phyloP scores from a whole-genome alignment of 2,113 vertebrate species.

The Mormyrus lacerda region DNA sequence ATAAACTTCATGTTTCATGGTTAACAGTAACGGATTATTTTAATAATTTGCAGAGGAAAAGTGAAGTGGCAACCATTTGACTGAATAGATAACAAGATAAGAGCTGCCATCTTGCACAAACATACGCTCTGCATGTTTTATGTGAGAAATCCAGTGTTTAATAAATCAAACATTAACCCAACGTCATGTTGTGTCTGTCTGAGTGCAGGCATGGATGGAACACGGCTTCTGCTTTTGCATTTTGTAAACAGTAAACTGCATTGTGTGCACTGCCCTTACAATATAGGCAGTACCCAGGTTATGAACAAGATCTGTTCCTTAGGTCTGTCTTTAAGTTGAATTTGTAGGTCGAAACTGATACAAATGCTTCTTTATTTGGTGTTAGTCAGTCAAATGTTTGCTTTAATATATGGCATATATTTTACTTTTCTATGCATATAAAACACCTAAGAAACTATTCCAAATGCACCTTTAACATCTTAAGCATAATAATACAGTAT shows the following conservation, averaged over 20 bases:
- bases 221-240: neutral
- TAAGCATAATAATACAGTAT: neutral
- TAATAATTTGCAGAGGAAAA: constrained; percentile 5
- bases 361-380: neutral
- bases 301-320: neutral
- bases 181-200: neutral
- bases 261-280: neutral
- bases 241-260: neutral
- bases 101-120: neutral
- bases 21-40: neutral
- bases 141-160: neutral
- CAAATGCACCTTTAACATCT: neutral
- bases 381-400: neutral
- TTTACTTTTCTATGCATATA: neutral
- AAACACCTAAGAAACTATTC: neutral
- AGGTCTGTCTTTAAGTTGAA: neutral
- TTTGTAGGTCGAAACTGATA: neutral
- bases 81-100: neutral
- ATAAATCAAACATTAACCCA: neutral
- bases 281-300: neutral
- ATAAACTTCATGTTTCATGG: neutral
- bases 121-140: neutral
- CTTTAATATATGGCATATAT: neutral
- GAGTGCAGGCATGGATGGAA: neutral
- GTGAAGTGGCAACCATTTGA: neutral